Conservation (phyloP, 1,140 invertebrate species). For the Anastrepha obliqua region DNA sequence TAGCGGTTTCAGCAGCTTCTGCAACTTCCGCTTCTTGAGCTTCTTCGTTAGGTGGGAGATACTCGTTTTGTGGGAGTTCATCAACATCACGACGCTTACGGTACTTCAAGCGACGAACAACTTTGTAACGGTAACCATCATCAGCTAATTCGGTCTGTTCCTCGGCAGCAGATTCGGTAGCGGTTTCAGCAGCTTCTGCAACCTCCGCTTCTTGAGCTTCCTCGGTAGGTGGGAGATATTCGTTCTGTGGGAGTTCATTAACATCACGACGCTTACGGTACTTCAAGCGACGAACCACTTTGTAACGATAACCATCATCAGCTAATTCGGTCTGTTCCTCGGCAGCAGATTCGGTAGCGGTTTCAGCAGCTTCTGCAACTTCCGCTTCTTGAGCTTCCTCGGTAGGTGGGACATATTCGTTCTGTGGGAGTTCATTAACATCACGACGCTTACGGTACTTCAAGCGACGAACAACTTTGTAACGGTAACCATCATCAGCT, state of each 20-base stretch:
- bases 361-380: slow-evolving; percentile 46
- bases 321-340: slow-evolving; percentile 21
- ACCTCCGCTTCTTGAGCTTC: no score
- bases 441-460: slow-evolving; percentile 63
- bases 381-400: slow-evolving; percentile 56
- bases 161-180: no score
- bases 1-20: slow-evolving; percentile 50
- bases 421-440: slow-evolving; percentile 61
- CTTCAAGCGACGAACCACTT: slow-evolving; percentile 60
- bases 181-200: no score
- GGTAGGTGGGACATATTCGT: slow-evolving; percentile 63
- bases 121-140: no score
- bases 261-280: slow-evolving; percentile 66
- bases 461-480: slow-evolving; percentile 61
- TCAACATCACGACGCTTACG: slow-evolving; percentile 61
- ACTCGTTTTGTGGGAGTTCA: slow-evolving; percentile 58
- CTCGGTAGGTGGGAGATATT: slow-evolving; percentile 55
- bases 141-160: no score
- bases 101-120: neutral
- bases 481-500: slow-evolving; percentile 61
- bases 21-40: slow-evolving; percentile 53
- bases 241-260: slow-evolving; percentile 60
- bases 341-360: slow-evolving; percentile 43
- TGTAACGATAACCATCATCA: slow-evolving; percentile 58
- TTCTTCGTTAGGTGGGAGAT: slow-evolving; percentile 54